A percentile compares a stretch with the other conserved stretches of the same genome.
Conservation (phyloP, 1,140 invertebrate genomes). For the Tribolium castaneum region DNA sequence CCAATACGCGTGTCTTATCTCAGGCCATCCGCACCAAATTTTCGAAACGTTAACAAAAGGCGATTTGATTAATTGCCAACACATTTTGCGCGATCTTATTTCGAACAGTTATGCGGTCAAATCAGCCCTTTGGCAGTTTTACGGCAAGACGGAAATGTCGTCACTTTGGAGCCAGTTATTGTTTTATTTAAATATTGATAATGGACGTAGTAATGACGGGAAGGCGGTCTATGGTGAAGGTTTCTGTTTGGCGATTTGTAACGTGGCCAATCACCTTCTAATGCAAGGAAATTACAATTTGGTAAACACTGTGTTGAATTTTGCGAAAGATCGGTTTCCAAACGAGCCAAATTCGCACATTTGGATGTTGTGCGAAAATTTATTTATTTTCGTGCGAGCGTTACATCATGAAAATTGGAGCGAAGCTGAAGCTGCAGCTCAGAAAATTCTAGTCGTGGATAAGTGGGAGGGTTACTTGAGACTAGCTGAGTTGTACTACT, state of each 20-base stretch:
- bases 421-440: conserved; percentile 79
- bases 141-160: conserved; percentile 86
- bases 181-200: conserved; percentile 77
- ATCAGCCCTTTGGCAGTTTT: conserved; percentile 86
- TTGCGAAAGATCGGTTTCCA: conserved; percentile 72
- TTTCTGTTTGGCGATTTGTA: conserved; percentile 77
- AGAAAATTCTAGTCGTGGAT: conserved; percentile 78
- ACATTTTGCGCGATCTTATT: conserved; percentile 84
- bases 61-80: conserved; percentile 86
- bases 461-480: conserved; percentile 75
- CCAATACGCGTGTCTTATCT: conserved; percentile 62
- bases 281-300: conserved; percentile 72
- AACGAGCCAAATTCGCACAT: conserved; percentile 70
- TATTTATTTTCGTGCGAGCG: conserved; percentile 70
- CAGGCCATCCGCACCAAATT: conserved; percentile 62
- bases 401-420: conserved; percentile 79
- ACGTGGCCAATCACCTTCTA: conserved; percentile 73
- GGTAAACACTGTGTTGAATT: conserved; percentile 67
- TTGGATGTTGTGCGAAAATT: conserved; percentile 78
- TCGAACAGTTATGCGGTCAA: conserved; percentile 82
- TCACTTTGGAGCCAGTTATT: conserved; percentile 82
- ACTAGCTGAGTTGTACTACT: conserved; percentile 74
- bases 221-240: conserved; percentile 76
- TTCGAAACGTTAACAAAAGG: conserved; percentile 84
- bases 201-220: conserved; percentile 62